phyloP scores from a whole-genome alignment of 1,140 invertebrate genomes.

The Nasonia giraulti region DNA sequence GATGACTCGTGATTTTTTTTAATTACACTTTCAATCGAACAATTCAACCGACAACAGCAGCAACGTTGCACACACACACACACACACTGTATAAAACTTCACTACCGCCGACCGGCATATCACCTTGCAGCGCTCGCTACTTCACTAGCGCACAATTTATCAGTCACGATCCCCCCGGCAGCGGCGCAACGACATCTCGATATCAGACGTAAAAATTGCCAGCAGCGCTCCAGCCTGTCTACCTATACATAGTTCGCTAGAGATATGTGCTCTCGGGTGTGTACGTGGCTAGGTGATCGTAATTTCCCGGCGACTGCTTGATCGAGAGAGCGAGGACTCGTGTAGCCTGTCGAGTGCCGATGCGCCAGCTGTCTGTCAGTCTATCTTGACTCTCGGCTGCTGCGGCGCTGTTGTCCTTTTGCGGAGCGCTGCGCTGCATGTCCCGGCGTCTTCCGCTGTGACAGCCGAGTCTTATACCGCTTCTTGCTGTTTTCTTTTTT shows the following conservation, averaged over 20 bases:
- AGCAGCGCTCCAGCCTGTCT: background rate
- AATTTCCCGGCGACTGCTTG: background rate
- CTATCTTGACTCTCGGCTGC: background rate
- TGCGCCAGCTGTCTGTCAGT: background rate
- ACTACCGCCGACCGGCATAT: background rate
- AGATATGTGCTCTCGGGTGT: background rate
- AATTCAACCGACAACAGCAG: background rate
- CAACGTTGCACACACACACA: too few relatives aligned
- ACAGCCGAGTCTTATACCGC: background rate
- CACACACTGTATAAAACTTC: background rate
- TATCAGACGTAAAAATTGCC: constrained; percentile 4
- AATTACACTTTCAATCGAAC: too few relatives aligned
- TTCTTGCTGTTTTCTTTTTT: background rate
- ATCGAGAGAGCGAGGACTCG: background rate
- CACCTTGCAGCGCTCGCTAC: background rate
- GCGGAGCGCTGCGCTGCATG: background rate
- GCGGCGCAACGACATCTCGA: background rate
- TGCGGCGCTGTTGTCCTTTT: background rate
- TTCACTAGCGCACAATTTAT: background rate
- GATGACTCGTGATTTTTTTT: too few relatives aligned
- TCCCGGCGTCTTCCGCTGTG: background rate
- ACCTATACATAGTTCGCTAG: background rate
- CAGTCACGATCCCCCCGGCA: background rate
- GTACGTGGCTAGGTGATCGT: background rate
- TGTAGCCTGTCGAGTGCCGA: background rate